Base-by-base conservation (phyloP, 2,797 vertebrate species). In the Xenentodon cancila region DNA sequence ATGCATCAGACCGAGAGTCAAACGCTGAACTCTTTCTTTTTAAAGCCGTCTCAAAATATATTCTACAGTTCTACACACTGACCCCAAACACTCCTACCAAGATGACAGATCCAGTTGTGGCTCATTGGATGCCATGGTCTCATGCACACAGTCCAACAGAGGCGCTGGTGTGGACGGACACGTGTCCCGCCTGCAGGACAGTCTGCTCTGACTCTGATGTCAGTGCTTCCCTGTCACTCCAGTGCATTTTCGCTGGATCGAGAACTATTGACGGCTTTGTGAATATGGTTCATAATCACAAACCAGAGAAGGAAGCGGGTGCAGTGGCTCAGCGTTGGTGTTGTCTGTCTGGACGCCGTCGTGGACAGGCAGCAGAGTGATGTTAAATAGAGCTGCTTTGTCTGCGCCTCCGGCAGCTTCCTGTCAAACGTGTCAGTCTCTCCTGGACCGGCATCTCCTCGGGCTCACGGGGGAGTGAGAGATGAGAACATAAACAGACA, bases 351-450 rank as follows among this genome's bases (percentile, higher is more conserved):
- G 47, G 12, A 9, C 17, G 22, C 19, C 44, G 37, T 64, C 21
- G 58, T 43, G 47, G 73, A 70, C 21, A 66, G 53, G 59, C 49
- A 72, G 58, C 61, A 53, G 63, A 68, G 67, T 8, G 3, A 37
- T 50, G 72, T 61, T 56, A 68, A 75, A 79, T 50, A 48, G 42
- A 51, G 43, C 59, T 47, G 79, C 49, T 56, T 51, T 58, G 59
- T 73, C 42, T 32, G 17, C 81, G 67, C 79, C 73, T 7, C 2
- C 34, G 70, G 80, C 49, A 4, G 53, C 59, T 70, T 71, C 67
- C 75, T 71, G 77, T 85, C 82, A 86, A 74, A 79, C 60, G 64
- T 71, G 70, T 82, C 77, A 77, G 43, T 82, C 85, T 73, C 57
- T 74, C 32, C 50, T 43, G 59, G 66, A 70, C 25, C 7, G 3